Evolutionary conservation across 2,797 vertebrate species (phyloP).

Genomic region (Gobio occitaniae): DNA sequence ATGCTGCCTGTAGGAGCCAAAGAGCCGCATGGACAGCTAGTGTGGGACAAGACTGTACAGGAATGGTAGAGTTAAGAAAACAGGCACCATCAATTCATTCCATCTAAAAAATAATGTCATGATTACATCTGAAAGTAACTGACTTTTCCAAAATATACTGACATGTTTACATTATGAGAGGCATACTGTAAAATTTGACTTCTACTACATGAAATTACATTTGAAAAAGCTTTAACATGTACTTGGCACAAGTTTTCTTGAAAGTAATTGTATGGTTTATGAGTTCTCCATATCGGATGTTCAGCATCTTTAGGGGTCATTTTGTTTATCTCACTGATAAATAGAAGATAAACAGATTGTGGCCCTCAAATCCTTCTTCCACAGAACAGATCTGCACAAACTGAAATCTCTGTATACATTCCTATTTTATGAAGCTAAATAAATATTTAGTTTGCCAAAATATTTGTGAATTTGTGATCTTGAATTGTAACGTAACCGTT

Average conservation of each 20-base stretch:
- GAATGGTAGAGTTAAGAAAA: conserved; percentile 59
- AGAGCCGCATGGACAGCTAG: conserved; percentile 65
- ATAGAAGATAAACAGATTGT: not conserved
- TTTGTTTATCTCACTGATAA: conserved; percentile 1
- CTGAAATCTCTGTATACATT: not conserved
- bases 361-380: not conserved
- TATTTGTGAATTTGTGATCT: not conserved
- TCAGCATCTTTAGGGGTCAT: not conserved
- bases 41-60: conserved; percentile 64
- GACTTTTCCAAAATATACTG: not conserved
- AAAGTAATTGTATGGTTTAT: not conserved
- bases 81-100: not conserved
- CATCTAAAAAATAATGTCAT: not conserved
- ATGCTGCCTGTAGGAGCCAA: conserved; percentile 61
- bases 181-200: not conserved
- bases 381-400: not conserved
- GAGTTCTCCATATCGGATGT: not conserved
- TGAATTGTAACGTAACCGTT: not conserved
- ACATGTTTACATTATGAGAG: not conserved
- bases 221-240: not conserved
- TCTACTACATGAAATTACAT: not conserved
- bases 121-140: not conserved
- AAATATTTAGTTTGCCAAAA: not conserved
- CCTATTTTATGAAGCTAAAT: not conserved
- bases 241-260: not conserved